Conservation (phyloP, 2,797 vertebrate genomes). For the Antennarius maculatus region DNA sequence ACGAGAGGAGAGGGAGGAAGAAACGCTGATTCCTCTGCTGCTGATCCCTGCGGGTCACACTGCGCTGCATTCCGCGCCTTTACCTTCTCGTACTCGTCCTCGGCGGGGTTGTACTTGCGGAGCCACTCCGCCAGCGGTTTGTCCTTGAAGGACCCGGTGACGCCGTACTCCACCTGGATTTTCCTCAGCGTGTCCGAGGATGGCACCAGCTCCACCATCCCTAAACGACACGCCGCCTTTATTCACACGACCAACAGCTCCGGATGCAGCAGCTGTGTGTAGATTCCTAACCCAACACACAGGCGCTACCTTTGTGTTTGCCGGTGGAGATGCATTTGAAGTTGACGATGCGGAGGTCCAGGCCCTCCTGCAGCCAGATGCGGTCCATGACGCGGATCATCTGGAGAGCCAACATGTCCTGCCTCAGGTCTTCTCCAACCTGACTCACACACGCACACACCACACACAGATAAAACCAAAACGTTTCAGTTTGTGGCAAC, state of each 20-base stretch:
- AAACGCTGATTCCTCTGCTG: not conserved
- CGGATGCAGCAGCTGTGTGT: not conserved
- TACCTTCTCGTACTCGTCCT: conserved; percentile 99
- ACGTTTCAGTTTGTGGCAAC: not conserved
- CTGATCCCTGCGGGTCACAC: too few relatives aligned
- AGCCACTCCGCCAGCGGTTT: conserved; percentile 98
- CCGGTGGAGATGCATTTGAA: conserved; percentile 98
- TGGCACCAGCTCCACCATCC: conserved; percentile 97
- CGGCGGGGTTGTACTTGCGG: conserved; percentile 96
- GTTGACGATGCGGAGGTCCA: conserved; percentile 96
- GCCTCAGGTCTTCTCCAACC: conserved; percentile 97
- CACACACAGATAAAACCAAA: not conserved
- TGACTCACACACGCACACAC: conserved; percentile 52
- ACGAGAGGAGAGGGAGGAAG: not conserved
- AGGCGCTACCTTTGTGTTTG: conserved; percentile 88
- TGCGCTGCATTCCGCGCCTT: conserved; percentile 1
- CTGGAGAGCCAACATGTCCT: conserved; percentile 98
- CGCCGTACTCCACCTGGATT: conserved; percentile 98
- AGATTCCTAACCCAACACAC: not conserved
- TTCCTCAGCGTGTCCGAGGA: conserved; percentile 96
- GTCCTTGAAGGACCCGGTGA: conserved; percentile 98
- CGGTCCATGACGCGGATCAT: conserved; percentile 99
- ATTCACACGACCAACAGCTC: not conserved
- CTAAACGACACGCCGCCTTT: conserved; percentile 66
- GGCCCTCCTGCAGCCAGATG: conserved; percentile 96